Evolutionary conservation across 2,888 invertebrate genomes (phyloP), one percentile per base, ranked within the genome.

Genomic region (Hemicrepidius hirtus): DNA sequence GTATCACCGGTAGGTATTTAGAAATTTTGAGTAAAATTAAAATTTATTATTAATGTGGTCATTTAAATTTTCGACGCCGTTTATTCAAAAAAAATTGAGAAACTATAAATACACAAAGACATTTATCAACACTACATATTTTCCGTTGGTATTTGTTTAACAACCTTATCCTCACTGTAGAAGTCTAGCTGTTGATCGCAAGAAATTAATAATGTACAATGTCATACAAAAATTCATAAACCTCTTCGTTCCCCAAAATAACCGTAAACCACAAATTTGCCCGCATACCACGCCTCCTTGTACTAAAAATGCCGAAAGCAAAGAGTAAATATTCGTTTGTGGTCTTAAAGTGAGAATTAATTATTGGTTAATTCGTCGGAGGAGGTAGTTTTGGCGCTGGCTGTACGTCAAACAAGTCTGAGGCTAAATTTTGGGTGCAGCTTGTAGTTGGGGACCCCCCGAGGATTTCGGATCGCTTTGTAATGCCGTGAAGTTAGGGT

Each of bases 341-440:
- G 57, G 9, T 57, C 57, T 32, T 37, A 37, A 50, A 57, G 57
- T 57, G 57, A 57, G 57, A 57, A 57, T 57, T 57, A 57, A 57
- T 57, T 57, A 57, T n/a, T 9, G 18, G 37, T 18, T 57, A 32
- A 57, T 57, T 57, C 57, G 24, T 57, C 18, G 28, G 53, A 57
- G 37, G 49, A 44, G 21, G 18, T 12, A 18, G 63, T 46, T 59
- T 68, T 59, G 57, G 35, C 32, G 37, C 32, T 35, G 68, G 24
- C 6, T 44, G 20, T 60, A 68, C 20, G 32, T 59, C 24, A 59
- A 53, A 44, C 57, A 46, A 28, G 59, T 59, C 46, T 49, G 50
- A 50, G 49, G 49, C 46, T 21, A 63, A 66, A 75, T 74, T 76
- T 71, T 72, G 75, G 78, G 77, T 74, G 78, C 77, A 77, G 77